Evolutionary conservation across 53 echinoderm and acorn worm genomes (phyloP).

Genomic region (Apostichopus leukothele): DNA sequence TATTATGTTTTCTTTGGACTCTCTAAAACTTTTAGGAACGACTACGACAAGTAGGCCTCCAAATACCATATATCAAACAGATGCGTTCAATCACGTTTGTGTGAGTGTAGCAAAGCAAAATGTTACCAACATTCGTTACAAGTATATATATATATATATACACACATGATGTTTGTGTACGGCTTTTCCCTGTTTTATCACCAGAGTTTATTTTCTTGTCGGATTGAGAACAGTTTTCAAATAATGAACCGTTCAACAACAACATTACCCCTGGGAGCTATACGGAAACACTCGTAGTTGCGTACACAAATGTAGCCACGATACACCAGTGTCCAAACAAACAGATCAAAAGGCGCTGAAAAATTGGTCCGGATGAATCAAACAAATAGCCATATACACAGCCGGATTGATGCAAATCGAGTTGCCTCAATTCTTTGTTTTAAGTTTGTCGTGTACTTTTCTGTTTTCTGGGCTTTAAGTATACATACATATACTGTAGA

Average conservation of each 20-base stretch:
- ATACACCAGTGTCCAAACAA: slow-evolving; percentile 30
- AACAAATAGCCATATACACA: slow-evolving; percentile 6
- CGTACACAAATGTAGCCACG: slow-evolving; percentile 39
- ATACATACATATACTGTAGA: neutral
- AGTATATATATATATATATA: slow-evolving; percentile 5
- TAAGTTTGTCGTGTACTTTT: neutral
- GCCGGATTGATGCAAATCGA: neutral
- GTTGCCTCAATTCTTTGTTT: neutral
- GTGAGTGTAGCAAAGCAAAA: neutral
- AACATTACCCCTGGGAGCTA: slow-evolving; percentile 38
- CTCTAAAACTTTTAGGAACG: neutral
- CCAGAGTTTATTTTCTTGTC: slow-evolving; percentile 37
- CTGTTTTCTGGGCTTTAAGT: neutral
- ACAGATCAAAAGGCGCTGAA: slow-evolving; percentile 41
- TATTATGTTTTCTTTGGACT: neutral
- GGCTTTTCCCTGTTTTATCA: slow-evolving; percentile 26
- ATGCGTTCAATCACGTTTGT: neutral
- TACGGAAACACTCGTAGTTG: slow-evolving; percentile 15
- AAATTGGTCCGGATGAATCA: slow-evolving; percentile 39
- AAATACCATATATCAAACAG: neutral
- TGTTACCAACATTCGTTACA: neutral
- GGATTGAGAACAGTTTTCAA: slow-evolving; percentile 41
- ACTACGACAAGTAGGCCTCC: neutral
- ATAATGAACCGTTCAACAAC: slow-evolving; percentile 38
- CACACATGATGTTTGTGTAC: slow-evolving; percentile 26